phyloP scores from a whole-genome alignment of 2,888 invertebrate species.

The Oegoconia quadripuncta region DNA sequence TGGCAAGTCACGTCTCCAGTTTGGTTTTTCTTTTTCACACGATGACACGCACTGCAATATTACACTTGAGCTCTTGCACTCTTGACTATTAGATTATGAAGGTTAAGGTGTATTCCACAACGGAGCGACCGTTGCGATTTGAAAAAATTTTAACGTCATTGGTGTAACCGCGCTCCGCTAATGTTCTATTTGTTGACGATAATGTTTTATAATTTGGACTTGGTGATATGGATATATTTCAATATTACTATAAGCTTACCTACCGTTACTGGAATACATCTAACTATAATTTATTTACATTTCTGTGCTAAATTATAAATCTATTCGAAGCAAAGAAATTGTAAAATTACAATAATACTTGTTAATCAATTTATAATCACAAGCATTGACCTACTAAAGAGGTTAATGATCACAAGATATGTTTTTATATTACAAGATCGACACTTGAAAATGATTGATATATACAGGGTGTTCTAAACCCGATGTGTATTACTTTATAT shows the following conservation, averaged over 20 bases:
- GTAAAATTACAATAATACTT: too few species aligned
- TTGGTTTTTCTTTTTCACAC: slow-evolving; percentile 6
- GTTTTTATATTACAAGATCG: background rate
- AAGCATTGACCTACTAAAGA: background rate
- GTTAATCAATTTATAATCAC: too few species aligned
- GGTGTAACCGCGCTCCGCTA: too few species aligned
- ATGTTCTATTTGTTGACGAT: too few species aligned
- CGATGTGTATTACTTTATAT: slow-evolving; percentile 13
- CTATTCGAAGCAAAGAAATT: too few species aligned
- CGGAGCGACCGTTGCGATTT: background rate
- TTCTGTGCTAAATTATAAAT: too few species aligned
- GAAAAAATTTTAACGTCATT: too few species aligned
- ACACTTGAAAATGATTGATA: slow-evolving; percentile 12
- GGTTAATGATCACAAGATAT: background rate
- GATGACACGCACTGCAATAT: slow-evolving; percentile 11
- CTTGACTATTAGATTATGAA: slow-evolving; percentile 3
- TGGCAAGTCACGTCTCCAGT: slow-evolving; percentile 9
- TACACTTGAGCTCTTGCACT: slow-evolving; percentile 10
- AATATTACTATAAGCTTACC: too few species aligned
- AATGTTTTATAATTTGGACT: too few species aligned
- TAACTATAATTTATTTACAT: too few species aligned
- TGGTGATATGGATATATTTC: too few species aligned
- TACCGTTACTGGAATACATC: too few species aligned
- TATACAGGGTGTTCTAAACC: slow-evolving; percentile 25
- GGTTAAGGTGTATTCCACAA: background rate